phyloP scores from a whole-genome alignment of 2,888 invertebrate species.

The Phyto melanocephala region DNA sequence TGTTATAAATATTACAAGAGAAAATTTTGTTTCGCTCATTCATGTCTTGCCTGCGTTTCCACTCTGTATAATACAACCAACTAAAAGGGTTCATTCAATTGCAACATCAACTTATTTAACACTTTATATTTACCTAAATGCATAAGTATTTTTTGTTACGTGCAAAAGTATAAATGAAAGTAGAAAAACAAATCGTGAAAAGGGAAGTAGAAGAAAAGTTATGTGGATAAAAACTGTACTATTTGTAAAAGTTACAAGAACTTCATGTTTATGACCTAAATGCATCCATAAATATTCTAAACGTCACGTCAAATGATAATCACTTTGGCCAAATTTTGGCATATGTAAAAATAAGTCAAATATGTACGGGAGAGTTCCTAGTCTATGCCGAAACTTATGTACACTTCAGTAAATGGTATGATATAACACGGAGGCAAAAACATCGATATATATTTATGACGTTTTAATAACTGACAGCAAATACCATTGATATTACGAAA shows the following conservation, averaged over 20 bases:
- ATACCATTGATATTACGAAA: no score
- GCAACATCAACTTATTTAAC: not conserved
- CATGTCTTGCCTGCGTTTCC: slow-evolving; percentile 20
- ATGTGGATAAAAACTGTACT: not conserved
- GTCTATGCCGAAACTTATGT: no score
- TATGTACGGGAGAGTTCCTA: no score
- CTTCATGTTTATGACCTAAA: slow-evolving; percentile 73
- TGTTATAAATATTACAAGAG: slow-evolving; percentile 50
- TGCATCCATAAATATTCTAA: slow-evolving; percentile 74
- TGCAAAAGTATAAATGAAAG: slow-evolving; percentile 18
- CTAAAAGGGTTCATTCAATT: not conserved
- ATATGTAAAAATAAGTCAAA: not conserved
- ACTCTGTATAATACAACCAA: not conserved
- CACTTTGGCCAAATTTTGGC: slow-evolving; percentile 67
- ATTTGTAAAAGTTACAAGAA: not conserved
- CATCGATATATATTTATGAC: no score
- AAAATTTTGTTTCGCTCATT: not conserved
- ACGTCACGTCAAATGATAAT: slow-evolving; percentile 77
- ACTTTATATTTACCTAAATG: slow-evolving; percentile 12
- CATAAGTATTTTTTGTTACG: not conserved
- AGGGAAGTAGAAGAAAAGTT: not conserved
- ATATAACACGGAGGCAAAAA: no score
- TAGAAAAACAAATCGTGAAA: not conserved
- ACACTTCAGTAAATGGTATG: no score
- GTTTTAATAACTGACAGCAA: no score